Evolutionary conservation across 2,113 vertebrate species (phyloP).

Genomic region (Cavia aperea): DNA sequence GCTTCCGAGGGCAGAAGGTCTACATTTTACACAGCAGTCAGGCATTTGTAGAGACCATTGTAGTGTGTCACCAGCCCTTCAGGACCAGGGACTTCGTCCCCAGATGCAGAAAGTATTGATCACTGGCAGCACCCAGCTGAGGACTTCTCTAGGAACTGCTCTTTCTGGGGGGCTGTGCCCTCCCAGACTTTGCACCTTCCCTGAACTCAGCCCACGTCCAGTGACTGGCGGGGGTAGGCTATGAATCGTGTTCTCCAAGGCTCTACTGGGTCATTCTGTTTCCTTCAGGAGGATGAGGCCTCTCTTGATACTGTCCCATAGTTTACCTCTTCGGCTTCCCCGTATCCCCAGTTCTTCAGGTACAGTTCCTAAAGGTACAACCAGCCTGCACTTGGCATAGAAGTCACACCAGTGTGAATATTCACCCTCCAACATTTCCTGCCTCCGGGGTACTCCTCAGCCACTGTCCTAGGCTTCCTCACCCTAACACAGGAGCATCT

Average conservation of each 20-base stretch:
- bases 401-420: too few species aligned
- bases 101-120: background rate
- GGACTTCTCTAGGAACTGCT: background rate
- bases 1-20: too few species aligned
- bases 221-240: fast-evolving
- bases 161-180: too few species aligned
- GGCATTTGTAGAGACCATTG: background rate
- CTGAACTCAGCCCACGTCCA: background rate
- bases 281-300: background rate
- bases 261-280: background rate
- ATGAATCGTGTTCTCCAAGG: background rate
- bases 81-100: background rate
- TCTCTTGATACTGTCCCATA: background rate
- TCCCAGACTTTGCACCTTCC: background rate
- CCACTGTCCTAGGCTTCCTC: background rate
- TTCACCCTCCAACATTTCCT: background rate
- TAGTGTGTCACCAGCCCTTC: background rate
- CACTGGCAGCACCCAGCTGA: background rate
- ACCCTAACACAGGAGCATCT: background rate
- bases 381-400: background rate
- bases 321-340: background rate
- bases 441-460: background rate
- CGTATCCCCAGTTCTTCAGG: background rate
- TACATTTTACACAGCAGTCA: background rate
- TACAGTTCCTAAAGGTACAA: background rate